phyloP scores from a whole-genome alignment of 2,797 vertebrate genomes.

The Oceanodroma leucorhoa region DNA sequence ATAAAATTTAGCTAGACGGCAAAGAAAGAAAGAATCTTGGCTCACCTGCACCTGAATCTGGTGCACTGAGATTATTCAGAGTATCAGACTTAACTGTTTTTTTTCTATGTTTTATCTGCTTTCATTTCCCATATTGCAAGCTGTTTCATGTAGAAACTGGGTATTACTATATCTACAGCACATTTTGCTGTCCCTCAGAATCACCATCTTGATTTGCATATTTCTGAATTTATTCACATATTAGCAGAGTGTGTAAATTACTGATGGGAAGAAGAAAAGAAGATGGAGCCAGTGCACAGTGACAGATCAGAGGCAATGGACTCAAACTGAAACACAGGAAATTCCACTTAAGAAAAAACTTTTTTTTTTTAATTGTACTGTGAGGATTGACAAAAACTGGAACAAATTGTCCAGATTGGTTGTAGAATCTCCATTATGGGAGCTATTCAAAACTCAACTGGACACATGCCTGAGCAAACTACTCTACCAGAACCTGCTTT shows the following conservation, averaged over 20 bases:
- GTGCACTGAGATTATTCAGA: rapidly evolving
- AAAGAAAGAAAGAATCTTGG: background rate
- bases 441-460: background rate
- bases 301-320: background rate
- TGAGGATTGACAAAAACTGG: background rate
- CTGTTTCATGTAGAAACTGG: background rate
- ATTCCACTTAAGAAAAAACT: background rate
- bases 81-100: background rate
- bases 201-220: background rate
- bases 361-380: no score
- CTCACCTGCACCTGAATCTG: background rate
- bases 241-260: background rate
- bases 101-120: background rate
- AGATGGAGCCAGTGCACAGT: background rate
- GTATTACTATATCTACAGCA: background rate
- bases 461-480: background rate
- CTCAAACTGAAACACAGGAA: background rate
- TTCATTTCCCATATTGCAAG: background rate
- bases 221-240: background rate
- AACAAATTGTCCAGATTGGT: background rate
- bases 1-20: background rate
- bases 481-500: background rate
- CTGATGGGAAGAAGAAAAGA: background rate
- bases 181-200: background rate
- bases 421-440: background rate